Conservation (phyloP, 92 coral and sea anemone genomes). For the Paramuricea clavata region DNA sequence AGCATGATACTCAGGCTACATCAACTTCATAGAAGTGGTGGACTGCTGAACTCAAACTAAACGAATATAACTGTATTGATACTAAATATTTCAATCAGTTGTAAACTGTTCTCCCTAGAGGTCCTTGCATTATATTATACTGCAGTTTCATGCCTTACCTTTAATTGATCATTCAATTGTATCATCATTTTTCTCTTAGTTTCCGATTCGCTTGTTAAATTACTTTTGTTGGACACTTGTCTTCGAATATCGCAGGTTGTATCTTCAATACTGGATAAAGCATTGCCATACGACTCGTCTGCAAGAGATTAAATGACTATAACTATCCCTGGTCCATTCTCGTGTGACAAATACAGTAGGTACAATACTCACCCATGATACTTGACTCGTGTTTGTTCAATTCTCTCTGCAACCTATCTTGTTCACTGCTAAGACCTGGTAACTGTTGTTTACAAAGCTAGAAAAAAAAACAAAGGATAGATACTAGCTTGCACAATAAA, state of each 20-base stretch:
- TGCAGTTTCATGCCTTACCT: constrained; percentile 70
- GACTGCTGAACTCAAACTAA: no score
- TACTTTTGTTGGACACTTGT: constrained; percentile 75
- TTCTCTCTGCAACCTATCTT: constrained; percentile 80
- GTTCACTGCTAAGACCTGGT: constrained; percentile 82
- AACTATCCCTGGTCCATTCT: no score
- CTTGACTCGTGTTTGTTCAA: constrained; percentile 85
- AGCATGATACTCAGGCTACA: no score
- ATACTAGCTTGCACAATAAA: neutral
- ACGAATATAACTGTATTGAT: no score
- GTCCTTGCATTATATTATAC: no score
- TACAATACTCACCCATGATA: constrained; percentile 84
- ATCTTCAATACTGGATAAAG: constrained; percentile 90
- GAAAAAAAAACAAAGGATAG: no score
- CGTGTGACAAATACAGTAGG: no score
- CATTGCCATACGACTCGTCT: constrained; percentile 97
- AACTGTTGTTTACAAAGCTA: constrained; percentile 72
- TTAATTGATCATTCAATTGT: constrained; percentile 79
- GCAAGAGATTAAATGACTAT: neutral
- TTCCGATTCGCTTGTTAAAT: constrained; percentile 80
- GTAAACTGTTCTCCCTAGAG: no score
- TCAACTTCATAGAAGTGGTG: no score
- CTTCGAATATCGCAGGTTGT: constrained; percentile 82
- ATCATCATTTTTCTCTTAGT: constrained; percentile 81
- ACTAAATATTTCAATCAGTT: no score